These are phyloP conservation scores for Papilio protenor DNA, from an alignment of 2,888 invertebrate genomes.

Conservation along the genomic window DNA sequence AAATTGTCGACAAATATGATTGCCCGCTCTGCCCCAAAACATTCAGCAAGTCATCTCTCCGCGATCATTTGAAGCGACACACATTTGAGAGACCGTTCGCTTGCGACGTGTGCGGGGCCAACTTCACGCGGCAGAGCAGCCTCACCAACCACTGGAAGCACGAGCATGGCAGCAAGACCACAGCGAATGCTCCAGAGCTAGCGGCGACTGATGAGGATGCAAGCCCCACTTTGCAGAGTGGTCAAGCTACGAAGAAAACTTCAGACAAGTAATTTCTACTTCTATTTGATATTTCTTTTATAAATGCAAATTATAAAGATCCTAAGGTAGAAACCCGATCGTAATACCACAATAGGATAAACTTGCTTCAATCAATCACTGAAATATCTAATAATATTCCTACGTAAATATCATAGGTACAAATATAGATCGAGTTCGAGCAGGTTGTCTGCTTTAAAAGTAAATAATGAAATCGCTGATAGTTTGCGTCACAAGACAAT, in stretches of 20 bases:
- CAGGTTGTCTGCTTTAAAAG: conserved; percentile 9
- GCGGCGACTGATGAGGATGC: conserved; percentile 47
- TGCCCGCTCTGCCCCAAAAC: conserved; percentile 88
- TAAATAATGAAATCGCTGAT: conserved; percentile 34
- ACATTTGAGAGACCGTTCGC: conserved; percentile 89
- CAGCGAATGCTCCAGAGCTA: conserved; percentile 50
- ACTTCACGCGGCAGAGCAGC: conserved; percentile 87
- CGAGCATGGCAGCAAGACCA: conserved; percentile 72
- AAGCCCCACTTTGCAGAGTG: conserved; percentile 43
- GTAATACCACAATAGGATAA: not conserved
- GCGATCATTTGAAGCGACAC: conserved; percentile 88
- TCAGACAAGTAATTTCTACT: conserved; percentile 60
- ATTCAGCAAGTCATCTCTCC: conserved; percentile 87
- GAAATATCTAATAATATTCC: too few species aligned
- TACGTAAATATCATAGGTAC: not conserved
- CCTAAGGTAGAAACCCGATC: conserved; percentile 13
- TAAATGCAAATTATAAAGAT: not conserved
- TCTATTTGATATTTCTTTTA: not conserved
- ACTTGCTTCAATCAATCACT: too few species aligned
- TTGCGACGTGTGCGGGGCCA: conserved; percentile 86
- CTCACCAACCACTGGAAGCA: conserved; percentile 85
- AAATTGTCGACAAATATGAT: conserved; percentile 77
- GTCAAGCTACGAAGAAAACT: conserved; percentile 61
- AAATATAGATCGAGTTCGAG: conserved; percentile 7
- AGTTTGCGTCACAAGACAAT: conserved; percentile 32